Evolutionary conservation across 2,113 vertebrate species (phyloP), one percentile per base, ranked within the genome.

Genomic region (Thryonomys swinderianus): DNA sequence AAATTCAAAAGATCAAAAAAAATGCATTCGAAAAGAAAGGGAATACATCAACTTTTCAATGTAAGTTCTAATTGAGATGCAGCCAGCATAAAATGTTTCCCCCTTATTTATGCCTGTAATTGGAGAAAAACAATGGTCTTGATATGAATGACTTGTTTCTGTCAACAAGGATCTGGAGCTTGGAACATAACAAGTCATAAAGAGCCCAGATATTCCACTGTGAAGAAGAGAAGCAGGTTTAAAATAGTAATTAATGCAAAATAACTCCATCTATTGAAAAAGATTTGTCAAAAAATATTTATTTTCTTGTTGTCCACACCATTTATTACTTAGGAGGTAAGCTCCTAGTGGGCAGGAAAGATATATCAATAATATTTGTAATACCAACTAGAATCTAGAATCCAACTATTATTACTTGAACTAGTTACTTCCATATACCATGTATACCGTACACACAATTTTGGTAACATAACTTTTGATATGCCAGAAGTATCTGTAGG

Each of bases 291-390:
- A 95, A 84, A 92, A 92, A 67, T n/a, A 89, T 34, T 27, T 66
- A 71, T 92, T 91, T 9, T 76, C 59, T 67, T 95, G 32, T 76
- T 95, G 32, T 62, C 53, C 23, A 82, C 25, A 88, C 37, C 5
- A 85, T 78, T 81, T 90, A 95, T 97, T 91, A 93, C 51, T 85
- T 16, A 90, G 76, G 87, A 91, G 69, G 96, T 95, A 98, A 98
- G 97, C 96, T 91, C 42, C 93, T 96, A 94, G 97, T 96, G 97
- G 97, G 94, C 96, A 97, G 79, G 96, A 80, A 93, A 85, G 71
- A 85, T 79, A 34, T 91, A 78, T 81, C 86, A 51, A 66, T 45
- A 67, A 40, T 80, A 89, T 88, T 73, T 83, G 89, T 48, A 16
- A 87, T 0, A 82, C 76, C 13, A 59, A 80, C 20, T 86, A 59